Evolutionary conservation across 2,113 vertebrate genomes (phyloP).

Genomic region (Petrocephalus zakoni): DNA sequence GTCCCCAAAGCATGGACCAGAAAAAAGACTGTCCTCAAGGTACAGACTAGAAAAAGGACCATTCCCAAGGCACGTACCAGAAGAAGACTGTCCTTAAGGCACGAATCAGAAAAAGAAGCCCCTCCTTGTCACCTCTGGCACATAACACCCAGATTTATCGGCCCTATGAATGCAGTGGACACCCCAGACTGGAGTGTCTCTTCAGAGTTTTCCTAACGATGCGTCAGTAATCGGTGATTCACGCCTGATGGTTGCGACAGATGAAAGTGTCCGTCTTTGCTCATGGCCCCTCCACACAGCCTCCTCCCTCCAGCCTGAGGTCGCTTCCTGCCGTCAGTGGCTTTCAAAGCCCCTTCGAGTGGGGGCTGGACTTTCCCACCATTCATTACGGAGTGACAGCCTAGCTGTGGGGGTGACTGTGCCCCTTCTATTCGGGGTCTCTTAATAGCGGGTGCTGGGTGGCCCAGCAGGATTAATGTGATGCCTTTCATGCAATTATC

Average conservation of each 20-base stretch:
- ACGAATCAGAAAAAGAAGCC: neutral
- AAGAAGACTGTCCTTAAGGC: too few species aligned
- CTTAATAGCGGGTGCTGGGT: slow-evolving; percentile 20
- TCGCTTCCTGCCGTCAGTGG: neutral
- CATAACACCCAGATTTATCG: neutral
- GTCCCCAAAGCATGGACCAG: too few species aligned
- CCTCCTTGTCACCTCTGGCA: neutral
- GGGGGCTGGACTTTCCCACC: slow-evolving; percentile 19
- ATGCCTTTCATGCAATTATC: slow-evolving; percentile 23
- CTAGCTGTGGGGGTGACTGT: slow-evolving; percentile 15
- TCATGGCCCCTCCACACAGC: neutral
- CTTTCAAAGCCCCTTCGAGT: neutral
- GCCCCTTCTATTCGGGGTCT: slow-evolving; percentile 5
- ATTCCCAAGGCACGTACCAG: too few species aligned
- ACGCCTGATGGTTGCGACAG: neutral
- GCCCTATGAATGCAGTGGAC: neutral
- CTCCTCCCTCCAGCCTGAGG: neutral
- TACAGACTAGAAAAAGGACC: too few species aligned
- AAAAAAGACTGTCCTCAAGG: too few species aligned
- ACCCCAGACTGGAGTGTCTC: neutral
- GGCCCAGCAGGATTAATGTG: slow-evolving; percentile 20
- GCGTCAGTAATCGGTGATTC: slow-evolving; percentile 23
- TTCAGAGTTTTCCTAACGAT: slow-evolving; percentile 12
- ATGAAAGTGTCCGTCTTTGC: neutral
- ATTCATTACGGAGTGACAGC: slow-evolving; percentile 19